These are phyloP conservation scores for Mayetiola destructor DNA, from an alignment of 2,888 invertebrate genomes.

Conservation along the genomic window DNA sequence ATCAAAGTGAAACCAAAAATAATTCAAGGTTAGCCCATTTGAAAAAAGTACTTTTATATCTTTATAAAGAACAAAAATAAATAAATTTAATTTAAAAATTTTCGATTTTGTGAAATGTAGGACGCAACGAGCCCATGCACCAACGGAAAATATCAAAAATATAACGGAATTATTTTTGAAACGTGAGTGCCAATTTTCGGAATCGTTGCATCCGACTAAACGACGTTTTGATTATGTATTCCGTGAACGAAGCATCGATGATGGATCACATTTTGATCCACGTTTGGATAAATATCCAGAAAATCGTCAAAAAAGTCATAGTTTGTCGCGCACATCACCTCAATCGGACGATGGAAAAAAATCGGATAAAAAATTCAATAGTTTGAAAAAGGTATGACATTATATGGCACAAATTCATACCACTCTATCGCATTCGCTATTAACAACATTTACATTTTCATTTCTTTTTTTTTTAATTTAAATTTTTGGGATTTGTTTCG, in stretches of 20 bases:
- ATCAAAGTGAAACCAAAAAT: constrained; percentile 39
- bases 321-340: constrained; percentile 27
- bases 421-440: neutral
- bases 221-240: constrained; percentile 40
- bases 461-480: constrained; percentile 10
- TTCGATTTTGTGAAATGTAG: neutral
- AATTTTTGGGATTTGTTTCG: constrained; percentile 16
- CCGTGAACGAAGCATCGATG: constrained; percentile 47
- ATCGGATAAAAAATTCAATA: constrained; percentile 48
- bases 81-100: neutral
- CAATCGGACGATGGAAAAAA: constrained; percentile 31
- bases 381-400: constrained; percentile 50
- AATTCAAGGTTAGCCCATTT: constrained; percentile 27
- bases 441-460: constrained; percentile 2
- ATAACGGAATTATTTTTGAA: constrained; percentile 50
- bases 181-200: constrained; percentile 59
- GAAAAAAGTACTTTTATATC: neutral
- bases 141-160: constrained; percentile 48
- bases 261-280: constrained; percentile 51
- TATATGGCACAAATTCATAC: neutral
- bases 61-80: neutral
- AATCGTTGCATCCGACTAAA: constrained; percentile 36
- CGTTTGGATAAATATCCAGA: constrained; percentile 43
- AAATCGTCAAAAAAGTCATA: constrained; percentile 24
- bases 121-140: too few species aligned